A percentile compares a stretch with the other conserved stretches of the same genome.
phyloP scores from a whole-genome alignment of 2,797 vertebrate genomes.

The Poecilia picta region DNA sequence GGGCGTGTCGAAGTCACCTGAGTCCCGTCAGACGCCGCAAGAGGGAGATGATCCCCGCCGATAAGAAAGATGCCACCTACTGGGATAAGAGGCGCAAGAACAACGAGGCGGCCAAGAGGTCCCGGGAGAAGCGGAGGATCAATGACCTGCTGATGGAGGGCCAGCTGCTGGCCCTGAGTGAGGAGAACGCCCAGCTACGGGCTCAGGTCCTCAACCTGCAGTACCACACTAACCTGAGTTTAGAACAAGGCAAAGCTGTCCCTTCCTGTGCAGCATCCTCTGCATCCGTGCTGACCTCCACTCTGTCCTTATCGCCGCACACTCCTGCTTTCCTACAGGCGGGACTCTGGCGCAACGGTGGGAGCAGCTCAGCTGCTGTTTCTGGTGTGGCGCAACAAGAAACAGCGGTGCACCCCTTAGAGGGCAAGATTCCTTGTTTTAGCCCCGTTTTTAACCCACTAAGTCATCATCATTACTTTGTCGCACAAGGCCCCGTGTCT shows the following conservation, averaged over 20 bases:
- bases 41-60: slow-evolving; percentile 74
- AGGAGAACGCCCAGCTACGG: slow-evolving; percentile 76
- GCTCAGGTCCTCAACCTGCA: slow-evolving; percentile 69
- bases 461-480: neutral
- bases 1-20: slow-evolving; percentile 24
- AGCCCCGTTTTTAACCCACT: slow-evolving; percentile 14
- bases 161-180: slow-evolving; percentile 73
- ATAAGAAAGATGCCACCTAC: slow-evolving; percentile 87
- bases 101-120: slow-evolving; percentile 90
- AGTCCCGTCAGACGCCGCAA: slow-evolving; percentile 58
- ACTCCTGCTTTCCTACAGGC: slow-evolving; percentile 38
- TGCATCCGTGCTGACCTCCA: neutral
- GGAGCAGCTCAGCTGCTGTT: slow-evolving; percentile 2
- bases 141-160: slow-evolving; percentile 75
- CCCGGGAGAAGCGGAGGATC: slow-evolving; percentile 83
- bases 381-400: slow-evolving; percentile 22
- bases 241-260: slow-evolving; percentile 15
- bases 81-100: slow-evolving; percentile 92
- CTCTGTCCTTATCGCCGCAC: slow-evolving; percentile 11
- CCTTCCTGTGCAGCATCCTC: slow-evolving; percentile 2
- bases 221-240: slow-evolving; percentile 39
- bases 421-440: slow-evolving; percentile 11
- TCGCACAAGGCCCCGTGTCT: slow-evolving; percentile 11
- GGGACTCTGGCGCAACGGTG: slow-evolving; percentile 39
- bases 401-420: neutral